phyloP scores from a whole-genome alignment of 2,888 invertebrate species.

The Sericinus montela region DNA sequence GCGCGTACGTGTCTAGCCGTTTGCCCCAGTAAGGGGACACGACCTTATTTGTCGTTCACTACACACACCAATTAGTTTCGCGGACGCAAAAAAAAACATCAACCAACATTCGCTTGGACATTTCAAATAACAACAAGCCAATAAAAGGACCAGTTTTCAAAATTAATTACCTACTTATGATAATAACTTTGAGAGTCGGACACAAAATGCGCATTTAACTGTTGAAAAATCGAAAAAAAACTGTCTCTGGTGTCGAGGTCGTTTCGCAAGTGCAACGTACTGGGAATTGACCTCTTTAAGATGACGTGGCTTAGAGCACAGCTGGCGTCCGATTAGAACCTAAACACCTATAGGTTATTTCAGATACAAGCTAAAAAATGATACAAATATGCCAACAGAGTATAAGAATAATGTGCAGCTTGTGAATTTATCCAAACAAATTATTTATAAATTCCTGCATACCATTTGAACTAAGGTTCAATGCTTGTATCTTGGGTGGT shows the following conservation, averaged over 20 bases:
- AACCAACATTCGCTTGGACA: slow-evolving; percentile 41
- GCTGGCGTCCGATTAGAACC: too few relatives aligned
- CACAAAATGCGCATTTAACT: slow-evolving; percentile 59
- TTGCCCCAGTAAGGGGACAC: slow-evolving; percentile 4
- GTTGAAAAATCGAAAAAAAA: slow-evolving; percentile 62
- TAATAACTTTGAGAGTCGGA: slow-evolving; percentile 53
- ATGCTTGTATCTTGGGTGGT: too few relatives aligned
- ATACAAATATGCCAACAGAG: too few relatives aligned
- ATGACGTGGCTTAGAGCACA: slow-evolving; percentile 29
- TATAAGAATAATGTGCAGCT: too few relatives aligned
- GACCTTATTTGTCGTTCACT: slow-evolving; percentile 17
- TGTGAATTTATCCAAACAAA: too few relatives aligned
- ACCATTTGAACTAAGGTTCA: too few relatives aligned
- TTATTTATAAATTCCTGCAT: too few relatives aligned
- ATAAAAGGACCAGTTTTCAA: slow-evolving; percentile 56
- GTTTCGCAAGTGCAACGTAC: slow-evolving; percentile 70
- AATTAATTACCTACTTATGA: slow-evolving; percentile 69
- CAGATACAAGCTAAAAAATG: too few relatives aligned
- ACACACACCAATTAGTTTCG: slow-evolving; percentile 31
- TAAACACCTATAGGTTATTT: too few relatives aligned
- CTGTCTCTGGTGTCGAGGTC: slow-evolving; percentile 53
- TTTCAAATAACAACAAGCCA: slow-evolving; percentile 43
- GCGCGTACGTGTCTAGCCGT: not conserved
- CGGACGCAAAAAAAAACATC: slow-evolving; percentile 45
- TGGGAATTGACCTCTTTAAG: slow-evolving; percentile 59